Evolutionary conservation across 1,140 invertebrate genomes (phyloP).

Genomic region (Bombus superbus): DNA sequence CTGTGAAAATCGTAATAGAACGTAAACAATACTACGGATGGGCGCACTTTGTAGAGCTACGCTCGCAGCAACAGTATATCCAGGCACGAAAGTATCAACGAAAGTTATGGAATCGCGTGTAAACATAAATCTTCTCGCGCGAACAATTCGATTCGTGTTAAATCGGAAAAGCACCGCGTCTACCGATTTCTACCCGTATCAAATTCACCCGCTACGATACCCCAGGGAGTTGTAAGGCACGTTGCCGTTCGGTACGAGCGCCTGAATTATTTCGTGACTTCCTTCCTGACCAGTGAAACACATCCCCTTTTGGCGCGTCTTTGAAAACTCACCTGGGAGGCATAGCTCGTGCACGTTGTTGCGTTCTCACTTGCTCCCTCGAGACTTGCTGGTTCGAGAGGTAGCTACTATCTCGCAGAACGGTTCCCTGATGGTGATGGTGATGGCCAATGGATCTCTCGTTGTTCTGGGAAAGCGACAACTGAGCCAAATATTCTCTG

Average conservation of each 20-base stretch:
- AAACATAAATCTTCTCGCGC: neutral
- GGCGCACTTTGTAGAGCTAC: too few species aligned
- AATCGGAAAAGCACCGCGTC: neutral
- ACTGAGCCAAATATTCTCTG: constrained; percentile 74
- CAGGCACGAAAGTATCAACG: neutral
- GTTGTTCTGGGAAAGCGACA: constrained; percentile 65
- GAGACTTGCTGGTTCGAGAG: constrained; percentile 60
- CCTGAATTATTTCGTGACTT: constrained; percentile 46
- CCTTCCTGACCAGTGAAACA: too few species aligned
- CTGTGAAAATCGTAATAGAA: too few species aligned
- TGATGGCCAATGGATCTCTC: constrained; percentile 67
- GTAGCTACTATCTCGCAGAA: constrained; percentile 56
- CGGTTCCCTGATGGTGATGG: constrained; percentile 53
- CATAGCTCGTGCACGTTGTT: constrained; percentile 75
- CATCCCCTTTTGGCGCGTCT: neutral
- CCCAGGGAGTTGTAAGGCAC: constrained; percentile 34
- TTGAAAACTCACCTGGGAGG: constrained; percentile 74
- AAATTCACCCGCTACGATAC: neutral
- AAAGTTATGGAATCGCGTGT: neutral
- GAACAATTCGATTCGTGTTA: too few species aligned
- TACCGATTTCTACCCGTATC: neutral
- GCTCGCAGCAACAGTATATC: too few species aligned
- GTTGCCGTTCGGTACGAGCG: constrained; percentile 6
- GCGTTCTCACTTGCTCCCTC: constrained; percentile 71
- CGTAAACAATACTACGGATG: too few species aligned